phyloP scores from a whole-genome alignment of 2,113 vertebrate species.

The Varanus komodoensis region DNA sequence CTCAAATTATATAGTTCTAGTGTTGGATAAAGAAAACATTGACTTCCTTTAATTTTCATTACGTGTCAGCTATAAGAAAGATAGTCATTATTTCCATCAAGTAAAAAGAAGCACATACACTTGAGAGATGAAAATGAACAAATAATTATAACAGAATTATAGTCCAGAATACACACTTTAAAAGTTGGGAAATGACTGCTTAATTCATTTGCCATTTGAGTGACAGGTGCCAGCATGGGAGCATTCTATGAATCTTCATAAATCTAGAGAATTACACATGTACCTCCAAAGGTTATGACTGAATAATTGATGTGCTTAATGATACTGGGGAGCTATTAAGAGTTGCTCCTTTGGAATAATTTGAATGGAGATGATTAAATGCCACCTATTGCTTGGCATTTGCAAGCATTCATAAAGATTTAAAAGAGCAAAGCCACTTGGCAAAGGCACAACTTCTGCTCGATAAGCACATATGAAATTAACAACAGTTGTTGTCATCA shows the following conservation, averaged over 20 bases:
- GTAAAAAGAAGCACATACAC: neutral
- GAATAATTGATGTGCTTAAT: conserved; percentile 22
- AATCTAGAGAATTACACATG: conserved; percentile 12
- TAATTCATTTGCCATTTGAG: neutral
- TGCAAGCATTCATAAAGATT: neutral
- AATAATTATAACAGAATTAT: conserved; percentile 15
- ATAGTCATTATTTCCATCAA: neutral
- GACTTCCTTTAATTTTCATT: neutral
- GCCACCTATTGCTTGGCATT: rapidly evolving
- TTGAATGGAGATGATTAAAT: conserved; percentile 11
- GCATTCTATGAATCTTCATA: conserved; percentile 9
- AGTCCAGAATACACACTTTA: neutral
- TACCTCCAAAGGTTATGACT: neutral
- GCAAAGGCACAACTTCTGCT: neutral
- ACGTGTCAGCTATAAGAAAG: neutral
- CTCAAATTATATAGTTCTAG: neutral
- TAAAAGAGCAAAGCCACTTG: conserved; percentile 6
- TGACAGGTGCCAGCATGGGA: neutral
- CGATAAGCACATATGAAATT: conserved; percentile 23
- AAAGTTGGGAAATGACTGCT: neutral
- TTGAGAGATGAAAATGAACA: conserved; percentile 14
- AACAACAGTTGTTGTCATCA: neutral
- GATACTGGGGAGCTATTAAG: neutral
- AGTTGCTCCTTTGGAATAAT: conserved; percentile 13
- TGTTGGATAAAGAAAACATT: neutral